phyloP scores from a whole-genome alignment of 2,888 invertebrate species.

The Tupiocoris notatus region DNA sequence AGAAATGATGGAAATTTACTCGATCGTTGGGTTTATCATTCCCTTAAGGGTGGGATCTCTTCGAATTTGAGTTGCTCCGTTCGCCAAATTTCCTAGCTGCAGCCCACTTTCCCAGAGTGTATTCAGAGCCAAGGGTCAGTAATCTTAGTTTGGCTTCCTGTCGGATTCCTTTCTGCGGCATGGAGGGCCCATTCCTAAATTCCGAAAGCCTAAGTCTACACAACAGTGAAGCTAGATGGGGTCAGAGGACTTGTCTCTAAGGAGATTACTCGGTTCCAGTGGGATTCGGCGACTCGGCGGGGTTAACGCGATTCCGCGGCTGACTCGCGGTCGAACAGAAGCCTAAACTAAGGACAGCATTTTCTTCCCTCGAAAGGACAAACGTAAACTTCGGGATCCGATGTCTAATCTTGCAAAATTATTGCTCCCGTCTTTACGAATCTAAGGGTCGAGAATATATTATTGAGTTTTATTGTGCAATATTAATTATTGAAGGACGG shows the following conservation, averaged over 20 bases:
- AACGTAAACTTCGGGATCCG: not conserved
- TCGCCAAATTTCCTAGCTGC: not conserved
- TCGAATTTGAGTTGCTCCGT: too few relatives aligned
- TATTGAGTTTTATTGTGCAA: too few relatives aligned
- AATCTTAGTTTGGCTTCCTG: not conserved
- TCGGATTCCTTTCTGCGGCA: not conserved
- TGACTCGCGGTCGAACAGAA: not conserved
- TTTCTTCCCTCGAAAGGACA: not conserved
- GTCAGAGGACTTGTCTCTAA: slow-evolving; percentile 12
- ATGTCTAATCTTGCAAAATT: not conserved
- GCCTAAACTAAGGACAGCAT: not conserved
- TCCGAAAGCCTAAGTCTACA: not conserved
- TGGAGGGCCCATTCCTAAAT: not conserved
- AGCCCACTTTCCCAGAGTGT: not conserved
- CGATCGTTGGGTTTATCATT: too few relatives aligned
- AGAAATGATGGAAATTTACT: too few relatives aligned
- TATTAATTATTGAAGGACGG: too few relatives aligned
- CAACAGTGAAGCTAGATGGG: not conserved
- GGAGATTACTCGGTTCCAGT: not conserved
- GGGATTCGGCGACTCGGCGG: slow-evolving; percentile 15
- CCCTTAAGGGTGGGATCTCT: too few relatives aligned
- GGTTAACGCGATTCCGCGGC: slow-evolving; percentile 11
- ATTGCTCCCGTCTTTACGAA: not conserved
- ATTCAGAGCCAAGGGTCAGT: not conserved
- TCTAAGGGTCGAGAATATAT: too few relatives aligned